Evolutionary conservation across 2,888 invertebrate species (phyloP), one percentile per base, ranked within the genome.

Genomic region (Tenthredo livida): DNA sequence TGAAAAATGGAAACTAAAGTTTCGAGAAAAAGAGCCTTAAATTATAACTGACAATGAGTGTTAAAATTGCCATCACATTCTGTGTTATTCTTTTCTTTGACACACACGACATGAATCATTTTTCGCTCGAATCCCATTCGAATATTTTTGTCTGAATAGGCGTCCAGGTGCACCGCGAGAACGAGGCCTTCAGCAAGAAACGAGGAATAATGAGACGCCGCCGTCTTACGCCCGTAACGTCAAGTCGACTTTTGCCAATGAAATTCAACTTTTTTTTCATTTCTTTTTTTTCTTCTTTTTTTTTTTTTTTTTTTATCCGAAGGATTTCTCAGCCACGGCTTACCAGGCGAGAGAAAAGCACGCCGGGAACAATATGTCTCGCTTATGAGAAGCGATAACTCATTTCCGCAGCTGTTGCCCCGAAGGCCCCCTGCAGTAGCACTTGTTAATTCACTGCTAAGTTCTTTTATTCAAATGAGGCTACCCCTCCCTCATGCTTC

Each of bases 401-500:
- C 89, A 89, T 89, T 89, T 87, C 87, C 84, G 84, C 85, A 85
- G 85, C 83, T 86, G 86, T 84, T 78, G 78, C 86, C 84, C 83
- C 70, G 65, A 61, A 78, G 78, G 61, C 84, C 73, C 58, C 84
- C 47, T 58, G 84, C 84, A 77, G 84, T 75, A 75, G 85, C 73
- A 85, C 84, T 86, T 70, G 84, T 84, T 87, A 86, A 86, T 87
- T 86, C 83, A 86, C 85, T 85, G 77, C 84, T 70, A 85, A 88
- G 86, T 88, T 89, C 89, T 90, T 89, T 88, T 90, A 90, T 91
- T 91, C 89, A 90, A 91, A 91, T 90, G 90, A 91, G 89, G 86
- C 85, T 86, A 86, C 87, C 85, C 29, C 83, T 40, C 85, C 87
- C 87, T 82, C 87, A 85, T 90, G 90, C 87, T 87, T 88, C 88